phyloP scores from a whole-genome alignment of 2,888 invertebrate genomes.

The Raillietiella orientalis region DNA sequence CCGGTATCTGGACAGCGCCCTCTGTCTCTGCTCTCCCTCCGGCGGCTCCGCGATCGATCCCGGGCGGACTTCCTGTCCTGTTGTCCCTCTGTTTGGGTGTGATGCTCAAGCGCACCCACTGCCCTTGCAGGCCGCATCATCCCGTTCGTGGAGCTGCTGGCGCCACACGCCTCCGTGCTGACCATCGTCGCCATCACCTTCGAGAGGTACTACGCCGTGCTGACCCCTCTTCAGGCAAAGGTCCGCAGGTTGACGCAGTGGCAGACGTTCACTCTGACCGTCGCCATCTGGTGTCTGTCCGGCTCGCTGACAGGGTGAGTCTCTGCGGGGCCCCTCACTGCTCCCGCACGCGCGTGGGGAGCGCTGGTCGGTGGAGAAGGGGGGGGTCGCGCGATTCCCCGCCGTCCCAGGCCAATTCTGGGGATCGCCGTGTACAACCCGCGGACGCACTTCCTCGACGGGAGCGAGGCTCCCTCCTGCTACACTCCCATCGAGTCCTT shows the following conservation, averaged over 20 bases:
- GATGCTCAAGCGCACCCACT: too few species aligned
- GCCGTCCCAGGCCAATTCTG: slow-evolving; percentile 44
- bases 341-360: too few species aligned
- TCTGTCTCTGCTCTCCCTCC: too few species aligned
- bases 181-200: slow-evolving; percentile 79
- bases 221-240: slow-evolving; percentile 59
- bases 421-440: slow-evolving; percentile 39
- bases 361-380: too few species aligned
- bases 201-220: slow-evolving; percentile 66
- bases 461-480: slow-evolving; percentile 36
- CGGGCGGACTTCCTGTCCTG: too few species aligned
- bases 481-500: slow-evolving; percentile 39
- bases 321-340: too few species aligned
- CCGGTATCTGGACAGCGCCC: too few species aligned
- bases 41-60: too few species aligned
- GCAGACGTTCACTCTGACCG: slow-evolving; percentile 12
- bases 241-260: slow-evolving; percentile 13
- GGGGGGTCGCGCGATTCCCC: too few species aligned
- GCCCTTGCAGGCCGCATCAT: slow-evolving; percentile 61
- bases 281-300: slow-evolving; percentile 13
- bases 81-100: too few species aligned
- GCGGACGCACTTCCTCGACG: slow-evolving; percentile 35
- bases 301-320: too few species aligned
- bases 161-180: slow-evolving; percentile 65
- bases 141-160: slow-evolving; percentile 64